phyloP scores from a whole-genome alignment of 2,113 vertebrate species.

The Daphoenositta chrysoptera region DNA sequence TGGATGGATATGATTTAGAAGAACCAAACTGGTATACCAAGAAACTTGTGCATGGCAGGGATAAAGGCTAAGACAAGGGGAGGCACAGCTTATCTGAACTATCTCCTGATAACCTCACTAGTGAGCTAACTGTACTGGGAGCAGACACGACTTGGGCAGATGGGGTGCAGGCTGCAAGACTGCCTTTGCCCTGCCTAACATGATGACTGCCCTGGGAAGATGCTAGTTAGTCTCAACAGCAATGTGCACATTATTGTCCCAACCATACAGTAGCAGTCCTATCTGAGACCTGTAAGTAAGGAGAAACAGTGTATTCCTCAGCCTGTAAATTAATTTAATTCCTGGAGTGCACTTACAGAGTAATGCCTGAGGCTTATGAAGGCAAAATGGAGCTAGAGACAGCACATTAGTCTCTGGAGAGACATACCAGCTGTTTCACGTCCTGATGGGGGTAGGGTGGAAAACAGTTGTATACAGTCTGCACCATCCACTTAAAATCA shows the following conservation, averaged over 20 bases:
- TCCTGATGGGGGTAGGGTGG: neutral
- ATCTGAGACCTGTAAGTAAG: conserved; percentile 23
- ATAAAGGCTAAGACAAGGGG: neutral
- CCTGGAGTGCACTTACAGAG: conserved; percentile 41
- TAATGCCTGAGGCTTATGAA: conserved; percentile 29
- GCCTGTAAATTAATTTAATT: conserved; percentile 58
- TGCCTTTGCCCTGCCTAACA: neutral
- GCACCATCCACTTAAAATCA: neutral
- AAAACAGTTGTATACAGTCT: neutral
- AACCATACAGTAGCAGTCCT: conserved; percentile 6
- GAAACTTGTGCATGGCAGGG: neutral
- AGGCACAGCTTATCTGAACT: neutral
- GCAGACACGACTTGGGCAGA: neutral
- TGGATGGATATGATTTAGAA: neutral
- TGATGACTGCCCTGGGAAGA: neutral
- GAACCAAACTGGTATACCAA: neutral
- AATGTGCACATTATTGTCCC: neutral
- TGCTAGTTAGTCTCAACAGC: neutral
- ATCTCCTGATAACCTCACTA: neutral
- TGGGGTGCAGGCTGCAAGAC: neutral
- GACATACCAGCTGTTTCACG: conserved; percentile 1
- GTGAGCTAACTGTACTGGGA: neutral
- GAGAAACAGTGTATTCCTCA: neutral
- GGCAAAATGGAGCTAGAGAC: conserved; percentile 24
- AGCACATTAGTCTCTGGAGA: conserved; percentile 15